Evolutionary conservation across 2,113 vertebrate genomes (phyloP), one percentile per base, ranked within the genome.

Genomic region (Catharus minimus): DNA sequence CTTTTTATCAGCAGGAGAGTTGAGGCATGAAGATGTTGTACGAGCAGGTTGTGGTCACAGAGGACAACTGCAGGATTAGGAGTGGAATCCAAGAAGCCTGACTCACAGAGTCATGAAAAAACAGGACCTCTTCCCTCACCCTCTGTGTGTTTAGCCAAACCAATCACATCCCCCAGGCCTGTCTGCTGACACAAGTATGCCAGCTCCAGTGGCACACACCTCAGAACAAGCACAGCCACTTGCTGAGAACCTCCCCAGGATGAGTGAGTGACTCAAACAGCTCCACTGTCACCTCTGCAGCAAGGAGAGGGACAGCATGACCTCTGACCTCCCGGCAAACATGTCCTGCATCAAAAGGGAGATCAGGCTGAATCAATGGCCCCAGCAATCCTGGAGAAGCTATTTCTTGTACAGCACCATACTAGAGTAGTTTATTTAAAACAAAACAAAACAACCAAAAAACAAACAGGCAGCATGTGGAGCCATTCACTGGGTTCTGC

Each of bases 391-490:
- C 44, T 24, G 15, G 23, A 3, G 30, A 49, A 68, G 19, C 11
- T 68, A 15, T 16, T 47, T 26, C 28, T 13, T 32, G 17, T 23
- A 17, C 6, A 77, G 53, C 9, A 52, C 61, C 83, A 60, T 8
- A 28, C 17, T 30, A 30, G 71, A 86, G n/a, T 15, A 43, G 24
- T 52, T 71, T 60, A n/a, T 58, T 80, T 13, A 8, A 62, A 24
- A 60, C 52, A 44, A 61, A 65, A 87, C 39, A 14, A 39, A 39
- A 39, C 38, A 38, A 38, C 38, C 11, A 38, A 38, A 38, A 38
- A 38, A 38, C 23, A 49, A 41, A 7, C 43, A n/a, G 1, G 60
- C 15, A 56, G 33, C 4, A 1, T 1, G 5, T 0, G 0, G 20
- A 86, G 33, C 13, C 1, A 0, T 13, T 33, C 3, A 1, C 26